Conservation (phyloP, 2,797 vertebrate species). For the Todus mexicanus region DNA sequence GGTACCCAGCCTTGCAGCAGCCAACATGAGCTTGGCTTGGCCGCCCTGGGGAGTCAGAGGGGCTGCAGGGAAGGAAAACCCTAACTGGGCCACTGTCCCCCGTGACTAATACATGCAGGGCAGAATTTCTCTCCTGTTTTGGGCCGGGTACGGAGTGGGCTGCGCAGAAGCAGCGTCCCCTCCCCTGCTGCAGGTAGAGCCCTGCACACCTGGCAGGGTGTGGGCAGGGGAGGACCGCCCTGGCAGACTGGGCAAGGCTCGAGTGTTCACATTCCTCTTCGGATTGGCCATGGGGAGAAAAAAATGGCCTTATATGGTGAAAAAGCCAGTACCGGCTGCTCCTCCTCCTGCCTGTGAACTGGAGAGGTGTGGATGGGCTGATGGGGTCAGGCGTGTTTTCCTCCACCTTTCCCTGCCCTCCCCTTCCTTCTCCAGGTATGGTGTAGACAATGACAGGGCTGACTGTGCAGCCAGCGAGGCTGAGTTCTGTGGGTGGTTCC, state of each 20-base stretch:
- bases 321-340: neutral
- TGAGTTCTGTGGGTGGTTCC: neutral
- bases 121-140: neutral
- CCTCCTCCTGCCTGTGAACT: neutral
- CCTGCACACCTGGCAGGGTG: neutral
- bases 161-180: too few relatives aligned
- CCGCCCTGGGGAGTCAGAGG: neutral
- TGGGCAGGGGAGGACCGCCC: neutral
- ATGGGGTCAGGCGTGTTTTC: neutral
- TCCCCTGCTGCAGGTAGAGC: neutral
- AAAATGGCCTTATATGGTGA: slow-evolving; percentile 43
- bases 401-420: neutral
- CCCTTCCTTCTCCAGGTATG: neutral
- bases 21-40: neutral
- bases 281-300: neutral
- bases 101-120: neutral
- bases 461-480: neutral
- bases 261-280: neutral
- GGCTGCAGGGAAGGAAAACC: neutral
- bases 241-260: neutral
- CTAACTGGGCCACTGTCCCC: rapidly evolving
- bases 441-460: neutral
- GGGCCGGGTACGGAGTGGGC: neutral
- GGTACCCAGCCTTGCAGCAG: neutral
- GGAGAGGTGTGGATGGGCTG: neutral